Evolutionary conservation across 2,113 vertebrate species (phyloP).

Genomic region (Thunnus thynnus): DNA sequence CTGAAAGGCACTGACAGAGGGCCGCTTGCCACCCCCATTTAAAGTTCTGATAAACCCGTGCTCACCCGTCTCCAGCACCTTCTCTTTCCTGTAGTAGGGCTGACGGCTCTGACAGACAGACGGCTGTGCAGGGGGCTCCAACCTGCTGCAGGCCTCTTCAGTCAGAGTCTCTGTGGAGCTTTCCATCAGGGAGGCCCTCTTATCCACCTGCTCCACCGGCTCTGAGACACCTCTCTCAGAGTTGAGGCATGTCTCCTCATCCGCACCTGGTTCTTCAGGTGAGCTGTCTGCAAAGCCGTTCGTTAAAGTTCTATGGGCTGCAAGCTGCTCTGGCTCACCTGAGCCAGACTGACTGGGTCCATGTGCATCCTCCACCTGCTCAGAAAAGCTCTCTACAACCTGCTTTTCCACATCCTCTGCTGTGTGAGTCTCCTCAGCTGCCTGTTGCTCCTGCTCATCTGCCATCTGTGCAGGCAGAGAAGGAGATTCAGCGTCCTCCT

Average conservation of each 20-base stretch:
- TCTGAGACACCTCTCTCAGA: slow-evolving; percentile 69
- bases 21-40: slow-evolving; percentile 78
- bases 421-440: slow-evolving; percentile 10
- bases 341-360: slow-evolving; percentile 10
- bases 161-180: slow-evolving; percentile 91
- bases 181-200: slow-evolving; percentile 84
- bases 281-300: slow-evolving; percentile 68
- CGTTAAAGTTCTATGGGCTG: slow-evolving; percentile 72
- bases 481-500: slow-evolving; percentile 14
- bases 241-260: slow-evolving; percentile 43
- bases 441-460: slow-evolving; percentile 40
- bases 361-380: slow-evolving; percentile 19
- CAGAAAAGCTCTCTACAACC: slow-evolving; percentile 40
- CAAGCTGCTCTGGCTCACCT: slow-evolving; percentile 44
- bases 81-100: slow-evolving; percentile 73
- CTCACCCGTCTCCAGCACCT: slow-evolving; percentile 67
- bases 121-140: slow-evolving; percentile 63
- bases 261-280: slow-evolving; percentile 48
- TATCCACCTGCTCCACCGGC: slow-evolving; percentile 71
- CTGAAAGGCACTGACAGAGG: slow-evolving; percentile 91
- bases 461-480: slow-evolving; percentile 28
- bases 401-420: slow-evolving; percentile 43
- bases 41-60: slow-evolving; percentile 85
- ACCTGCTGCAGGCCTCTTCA: slow-evolving; percentile 83
- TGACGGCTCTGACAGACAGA: slow-evolving; percentile 23